These are phyloP conservation scores for Tetramorium parvispinum DNA, from an alignment of 1,140 invertebrate species.

Conservation along the genomic window DNA sequence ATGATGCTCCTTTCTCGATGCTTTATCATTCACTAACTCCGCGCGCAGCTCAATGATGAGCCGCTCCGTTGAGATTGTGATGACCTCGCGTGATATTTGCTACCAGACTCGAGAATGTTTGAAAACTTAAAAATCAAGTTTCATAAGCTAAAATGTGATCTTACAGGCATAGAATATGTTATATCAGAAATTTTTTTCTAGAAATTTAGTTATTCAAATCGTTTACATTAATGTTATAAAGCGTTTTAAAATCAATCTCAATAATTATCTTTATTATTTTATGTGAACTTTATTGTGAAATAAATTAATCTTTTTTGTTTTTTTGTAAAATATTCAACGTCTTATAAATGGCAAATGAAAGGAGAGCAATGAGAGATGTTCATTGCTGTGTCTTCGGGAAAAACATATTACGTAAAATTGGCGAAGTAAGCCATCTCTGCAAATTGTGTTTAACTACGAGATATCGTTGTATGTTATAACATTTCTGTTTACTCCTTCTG, in stretches of 20 bases:
- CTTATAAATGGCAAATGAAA: not conserved
- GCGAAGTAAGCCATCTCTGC: not conserved
- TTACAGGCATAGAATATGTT: not conserved
- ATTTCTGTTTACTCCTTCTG: conserved; percentile 30
- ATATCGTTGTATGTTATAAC: conserved; percentile 19
- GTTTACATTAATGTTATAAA: not conserved
- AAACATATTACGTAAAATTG: conserved; percentile 2
- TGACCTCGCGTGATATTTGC: conserved; percentile 55
- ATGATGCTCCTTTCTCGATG: conserved; percentile 38
- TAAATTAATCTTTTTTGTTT: not conserved
- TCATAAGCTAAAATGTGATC: not conserved
- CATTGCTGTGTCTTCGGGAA: not conserved
- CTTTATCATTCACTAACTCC: conserved; percentile 27
- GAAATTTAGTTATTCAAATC: not conserved
- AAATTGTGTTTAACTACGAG: conserved; percentile 11
- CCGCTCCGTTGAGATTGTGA: not conserved
- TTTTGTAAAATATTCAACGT: not conserved
- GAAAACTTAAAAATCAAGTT: not conserved
- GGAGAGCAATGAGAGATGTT: not conserved
- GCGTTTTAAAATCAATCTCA: not conserved
- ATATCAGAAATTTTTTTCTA: not conserved
- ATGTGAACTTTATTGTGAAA: not conserved
- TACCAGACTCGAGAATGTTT: conserved; percentile 37
- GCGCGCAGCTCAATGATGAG: not conserved
- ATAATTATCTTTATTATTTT: not conserved